These are phyloP conservation scores for Anorthoa munda DNA, from an alignment of 2,888 invertebrate species.

Conservation along the genomic window DNA sequence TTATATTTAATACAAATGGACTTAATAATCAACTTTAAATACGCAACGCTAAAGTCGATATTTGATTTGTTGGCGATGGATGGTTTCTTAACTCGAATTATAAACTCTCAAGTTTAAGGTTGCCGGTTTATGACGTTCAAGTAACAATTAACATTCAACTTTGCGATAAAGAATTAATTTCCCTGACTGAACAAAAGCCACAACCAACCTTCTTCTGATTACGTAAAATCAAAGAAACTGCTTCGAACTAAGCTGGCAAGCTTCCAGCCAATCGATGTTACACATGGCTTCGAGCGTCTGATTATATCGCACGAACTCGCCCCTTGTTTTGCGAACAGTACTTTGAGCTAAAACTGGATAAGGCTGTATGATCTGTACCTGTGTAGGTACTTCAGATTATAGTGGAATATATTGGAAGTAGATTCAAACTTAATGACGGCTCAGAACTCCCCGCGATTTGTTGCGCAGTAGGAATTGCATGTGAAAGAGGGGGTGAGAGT, in stretches of 20 bases:
- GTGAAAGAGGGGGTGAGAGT: no score
- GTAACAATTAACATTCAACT: no score
- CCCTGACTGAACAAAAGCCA: neutral
- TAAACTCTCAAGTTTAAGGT: no score
- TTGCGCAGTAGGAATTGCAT: no score
- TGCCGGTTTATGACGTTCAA: no score
- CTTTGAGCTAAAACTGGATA: constrained; percentile 2
- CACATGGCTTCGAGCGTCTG: constrained; percentile 34
- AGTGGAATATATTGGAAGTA: neutral
- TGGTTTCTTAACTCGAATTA: no score
- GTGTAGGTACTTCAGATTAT: neutral
- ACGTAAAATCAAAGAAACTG: constrained; percentile 12
- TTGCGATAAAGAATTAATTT: no score
- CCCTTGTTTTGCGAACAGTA: constrained; percentile 25
- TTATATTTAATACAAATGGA: no score
- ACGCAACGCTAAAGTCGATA: no score
- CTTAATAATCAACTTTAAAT: no score
- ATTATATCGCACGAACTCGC: constrained; percentile 24
- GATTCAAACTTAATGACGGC: neutral
- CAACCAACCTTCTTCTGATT: neutral
- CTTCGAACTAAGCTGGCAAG: constrained; percentile 16
- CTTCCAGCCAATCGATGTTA: constrained; percentile 27
- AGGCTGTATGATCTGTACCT: constrained; percentile 5
- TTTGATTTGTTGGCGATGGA: no score
- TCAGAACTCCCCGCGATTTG: no score